Conservation (phyloP, 2,797 vertebrate genomes). For the Taenioides sp. region DNA sequence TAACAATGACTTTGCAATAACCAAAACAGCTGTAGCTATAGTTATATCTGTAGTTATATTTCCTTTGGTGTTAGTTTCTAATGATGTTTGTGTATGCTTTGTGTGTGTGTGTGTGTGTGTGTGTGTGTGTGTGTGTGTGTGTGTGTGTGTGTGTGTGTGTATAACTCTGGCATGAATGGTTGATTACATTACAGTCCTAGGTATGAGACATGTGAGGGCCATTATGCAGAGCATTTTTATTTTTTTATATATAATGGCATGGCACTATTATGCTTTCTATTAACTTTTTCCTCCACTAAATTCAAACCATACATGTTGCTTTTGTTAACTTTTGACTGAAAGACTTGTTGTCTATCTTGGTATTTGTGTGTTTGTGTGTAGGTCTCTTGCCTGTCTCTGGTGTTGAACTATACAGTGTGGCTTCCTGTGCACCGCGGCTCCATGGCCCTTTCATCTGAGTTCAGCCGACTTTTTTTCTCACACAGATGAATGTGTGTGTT, state of each 20-base stretch:
- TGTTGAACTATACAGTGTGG: constrained; percentile 74
- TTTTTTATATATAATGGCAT: too few relatives aligned
- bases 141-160: too few relatives aligned
- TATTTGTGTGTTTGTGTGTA: constrained; percentile 18
- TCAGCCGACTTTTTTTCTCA: constrained; percentile 75
- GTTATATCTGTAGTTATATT: background rate
- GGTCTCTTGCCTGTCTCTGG: constrained; percentile 40
- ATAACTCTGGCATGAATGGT: background rate
- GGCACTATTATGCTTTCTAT: background rate
- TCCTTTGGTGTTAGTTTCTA: background rate
- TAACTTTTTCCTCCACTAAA: background rate
- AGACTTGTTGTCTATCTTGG: background rate
- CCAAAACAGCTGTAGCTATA: background rate
- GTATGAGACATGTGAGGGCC: background rate
- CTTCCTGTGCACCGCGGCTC: constrained; percentile 74
- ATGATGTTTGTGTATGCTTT: too few relatives aligned
- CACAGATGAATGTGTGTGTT: constrained; percentile 74
- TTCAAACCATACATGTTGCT: background rate
- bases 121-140: too few relatives aligned
- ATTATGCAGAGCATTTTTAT: background rate
- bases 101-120: too few relatives aligned
- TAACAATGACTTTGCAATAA: background rate
- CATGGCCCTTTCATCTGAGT: constrained; percentile 69
- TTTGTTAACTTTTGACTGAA: background rate
- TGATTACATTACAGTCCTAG: background rate